Percentiles rank a stretch among this genome's conserved stretches.
phyloP scores from a whole-genome alignment of 2,113 vertebrate genomes.

The Coryphaenoides rupestris region DNA sequence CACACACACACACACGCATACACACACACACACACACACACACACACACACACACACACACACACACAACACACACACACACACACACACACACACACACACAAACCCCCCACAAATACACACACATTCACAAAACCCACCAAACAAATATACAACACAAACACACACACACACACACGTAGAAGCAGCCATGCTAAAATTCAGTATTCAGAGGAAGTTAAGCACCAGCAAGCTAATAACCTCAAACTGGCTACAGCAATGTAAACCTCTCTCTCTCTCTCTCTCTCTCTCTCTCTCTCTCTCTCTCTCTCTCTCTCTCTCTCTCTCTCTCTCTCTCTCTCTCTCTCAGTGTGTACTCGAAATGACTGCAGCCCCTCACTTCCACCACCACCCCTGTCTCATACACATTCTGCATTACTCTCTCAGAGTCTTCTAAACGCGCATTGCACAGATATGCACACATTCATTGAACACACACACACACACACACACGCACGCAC shows the following conservation, averaged over 20 bases:
- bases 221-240: conserved; percentile 10
- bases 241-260: neutral
- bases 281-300: neutral
- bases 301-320: neutral
- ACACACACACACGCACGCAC: too few species aligned
- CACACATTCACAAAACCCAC: neutral
- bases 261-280: neutral
- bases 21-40: too few species aligned
- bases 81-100: conserved; percentile 12
- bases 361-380: too few species aligned
- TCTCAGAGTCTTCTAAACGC: conserved; percentile 3
- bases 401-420: neutral
- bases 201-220: conserved; percentile 11
- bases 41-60: too few species aligned
- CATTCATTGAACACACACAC: too few species aligned
- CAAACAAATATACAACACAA: conserved; percentile 6
- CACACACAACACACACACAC: too few species aligned
- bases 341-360: too few species aligned
- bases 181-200: conserved; percentile 1
- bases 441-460: neutral
- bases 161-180: neutral
- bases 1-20: conserved; percentile 1
- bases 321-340: neutral
- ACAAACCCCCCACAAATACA: neutral
- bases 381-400: neutral